Evolutionary conservation across 2,888 invertebrate genomes (phyloP).

Genomic region (Idaea straminata): DNA sequence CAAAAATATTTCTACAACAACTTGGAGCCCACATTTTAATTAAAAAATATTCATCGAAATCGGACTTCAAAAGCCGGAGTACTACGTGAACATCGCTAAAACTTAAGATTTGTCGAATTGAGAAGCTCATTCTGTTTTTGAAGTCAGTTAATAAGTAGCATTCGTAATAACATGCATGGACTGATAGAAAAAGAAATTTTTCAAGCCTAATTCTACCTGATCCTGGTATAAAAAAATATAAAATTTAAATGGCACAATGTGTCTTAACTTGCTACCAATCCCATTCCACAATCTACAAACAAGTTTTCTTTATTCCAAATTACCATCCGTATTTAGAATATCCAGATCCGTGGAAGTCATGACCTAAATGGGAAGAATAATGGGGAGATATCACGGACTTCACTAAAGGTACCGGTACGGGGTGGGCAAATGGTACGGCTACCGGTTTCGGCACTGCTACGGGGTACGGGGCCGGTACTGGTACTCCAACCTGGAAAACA

Average conservation of each 20-base stretch:
- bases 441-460: constrained; percentile 68
- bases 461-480: constrained; percentile 72
- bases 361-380: constrained; percentile 26
- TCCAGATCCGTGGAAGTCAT: constrained; percentile 33
- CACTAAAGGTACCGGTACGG: constrained; percentile 54
- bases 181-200: not conserved
- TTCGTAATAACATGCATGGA: not conserved
- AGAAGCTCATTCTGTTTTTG: no score
- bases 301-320: not conserved
- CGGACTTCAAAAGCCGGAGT: no score
- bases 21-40: no score
- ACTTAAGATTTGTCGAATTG: no score
- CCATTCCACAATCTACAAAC: constrained; percentile 8
- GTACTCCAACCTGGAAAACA: constrained; percentile 59
- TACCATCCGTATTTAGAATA: constrained; percentile 24
- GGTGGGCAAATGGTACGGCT: constrained; percentile 63
- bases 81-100: no score
- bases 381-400: constrained; percentile 40
- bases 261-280: not conserved
- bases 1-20: no score
- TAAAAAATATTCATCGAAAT: no score
- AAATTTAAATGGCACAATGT: not conserved
- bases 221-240: not conserved
- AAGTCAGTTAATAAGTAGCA: not conserved
- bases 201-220: not conserved